A percentile compares a stretch with the other conserved stretches of the same genome.
Conservation (phyloP, 2,113 vertebrate genomes). For the Elanus axillaris region DNA sequence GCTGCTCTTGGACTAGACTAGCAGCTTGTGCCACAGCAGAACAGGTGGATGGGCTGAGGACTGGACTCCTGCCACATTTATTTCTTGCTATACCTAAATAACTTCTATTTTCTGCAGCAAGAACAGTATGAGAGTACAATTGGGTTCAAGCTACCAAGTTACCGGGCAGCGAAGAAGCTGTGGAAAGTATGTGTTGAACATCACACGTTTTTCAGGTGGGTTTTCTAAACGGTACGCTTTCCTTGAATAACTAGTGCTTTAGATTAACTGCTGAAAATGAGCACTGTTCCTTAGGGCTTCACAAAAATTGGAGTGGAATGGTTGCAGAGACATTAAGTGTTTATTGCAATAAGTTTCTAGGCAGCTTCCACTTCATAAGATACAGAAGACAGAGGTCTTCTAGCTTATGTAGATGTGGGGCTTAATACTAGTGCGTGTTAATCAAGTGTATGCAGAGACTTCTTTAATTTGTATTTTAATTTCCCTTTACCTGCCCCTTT, state of each 20-base stretch:
- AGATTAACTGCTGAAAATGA: neutral
- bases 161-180: slow-evolving; percentile 94
- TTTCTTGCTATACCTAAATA: neutral
- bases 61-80: neutral
- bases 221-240: neutral
- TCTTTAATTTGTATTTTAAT: neutral
- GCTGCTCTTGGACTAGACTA: neutral
- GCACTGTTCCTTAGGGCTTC: neutral
- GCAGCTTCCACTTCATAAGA: neutral
- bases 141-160: slow-evolving; percentile 96
- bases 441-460: too few relatives aligned
- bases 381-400: neutral
- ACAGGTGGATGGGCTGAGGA: neutral
- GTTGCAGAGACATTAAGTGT: neutral
- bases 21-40: neutral
- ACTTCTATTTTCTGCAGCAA: slow-evolving; percentile 70
- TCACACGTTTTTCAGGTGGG: slow-evolving; percentile 98
- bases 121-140: slow-evolving; percentile 97
- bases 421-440: accelerated
- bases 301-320: neutral
- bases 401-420: neutral
- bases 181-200: slow-evolving; percentile 99
- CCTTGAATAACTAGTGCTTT: neutral
- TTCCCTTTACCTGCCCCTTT: neutral
- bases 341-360: neutral